Evolutionary conservation across 2,113 vertebrate genomes (phyloP).

Genomic region (Poeciliopsis retropinna): DNA sequence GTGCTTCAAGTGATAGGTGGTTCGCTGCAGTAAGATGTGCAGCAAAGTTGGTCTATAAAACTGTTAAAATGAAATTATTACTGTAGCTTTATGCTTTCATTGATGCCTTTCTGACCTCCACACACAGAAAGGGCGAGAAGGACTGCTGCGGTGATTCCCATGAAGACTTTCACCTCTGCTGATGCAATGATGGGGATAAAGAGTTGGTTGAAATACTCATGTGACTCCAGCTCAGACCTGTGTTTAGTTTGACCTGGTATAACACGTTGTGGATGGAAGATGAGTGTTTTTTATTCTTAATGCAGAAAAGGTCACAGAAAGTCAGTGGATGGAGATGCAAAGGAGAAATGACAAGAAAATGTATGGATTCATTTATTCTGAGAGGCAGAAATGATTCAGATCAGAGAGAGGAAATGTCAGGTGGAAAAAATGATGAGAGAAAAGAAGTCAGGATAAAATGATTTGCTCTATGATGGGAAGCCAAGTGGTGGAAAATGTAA

Average conservation of each 20-base stretch:
- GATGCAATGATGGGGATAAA: not conserved
- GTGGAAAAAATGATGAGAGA: not conserved
- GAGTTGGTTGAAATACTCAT: not conserved
- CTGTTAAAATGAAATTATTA: not conserved
- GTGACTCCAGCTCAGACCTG: not conserved
- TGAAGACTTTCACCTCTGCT: not conserved
- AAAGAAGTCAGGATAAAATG: constrained; percentile 12
- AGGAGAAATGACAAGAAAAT: not conserved
- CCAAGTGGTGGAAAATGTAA: not conserved
- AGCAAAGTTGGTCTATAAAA: not conserved
- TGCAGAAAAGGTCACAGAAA: not conserved
- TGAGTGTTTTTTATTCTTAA: not conserved
- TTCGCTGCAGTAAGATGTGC: not conserved
- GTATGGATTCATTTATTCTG: constrained; percentile 1
- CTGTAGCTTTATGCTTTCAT: not conserved
- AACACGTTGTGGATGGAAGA: not conserved
- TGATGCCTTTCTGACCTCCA: no score
- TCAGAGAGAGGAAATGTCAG: constrained; percentile 37
- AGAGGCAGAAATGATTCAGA: constrained; percentile 26
- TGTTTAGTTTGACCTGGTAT: not conserved
- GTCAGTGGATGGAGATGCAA: not conserved
- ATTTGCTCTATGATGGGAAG: not conserved
- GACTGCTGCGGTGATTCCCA: not conserved
- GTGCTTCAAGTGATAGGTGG: no score
- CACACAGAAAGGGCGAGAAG: not conserved